Base-by-base conservation (phyloP, 2,888 invertebrate species). In the Autographa gamma region DNA sequence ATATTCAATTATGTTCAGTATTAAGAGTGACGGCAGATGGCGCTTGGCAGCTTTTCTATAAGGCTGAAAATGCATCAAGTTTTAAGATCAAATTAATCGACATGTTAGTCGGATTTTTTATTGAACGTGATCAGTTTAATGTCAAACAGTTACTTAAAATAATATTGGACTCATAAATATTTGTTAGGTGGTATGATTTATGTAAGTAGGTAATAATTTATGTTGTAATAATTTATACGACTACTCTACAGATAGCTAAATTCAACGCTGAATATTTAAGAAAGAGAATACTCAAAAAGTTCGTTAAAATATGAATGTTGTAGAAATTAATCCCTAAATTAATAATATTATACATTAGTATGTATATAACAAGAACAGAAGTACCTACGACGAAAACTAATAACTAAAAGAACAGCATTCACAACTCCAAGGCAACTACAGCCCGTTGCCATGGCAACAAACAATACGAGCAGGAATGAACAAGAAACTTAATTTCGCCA, bases 401-500 rank as follows among this genome's bases (percentile, higher is more conserved):
- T 76, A 67, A 72, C 58, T 48, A 68, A 66, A 65, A 31, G 32
- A 54, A 77, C 67, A 77, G 68, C 41, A 68, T 48, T 16, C 0
- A 32, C 58, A 43, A 68, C 54, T 48, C n/a, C 48, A 63, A 58
- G 48, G 54, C 56, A 31, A 19, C 4, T 56, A 56, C 5, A 56
- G 38, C 18, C 5, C n/a, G 18, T 60, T 38, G 60, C 19, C 52
- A 16, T 62, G 25, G 66, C 76, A 60, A 74, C 69, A 63, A 74
- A 74, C 62, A 11, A 32, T n/a, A 41, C 31, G 38, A 52, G 0
- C 4, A 9, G 16, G 16, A 16, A 25, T 25, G 11, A 4, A 69
- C 19, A 41, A 67, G 67, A 67, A 78, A 77, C 78, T 78, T 77
- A 78, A 78, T 77, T 78, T 74, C 31, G 38, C 61, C 56, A 78